Base-by-base conservation (phyloP, 2,888 invertebrate species). In the Lochmaea crataegi region DNA sequence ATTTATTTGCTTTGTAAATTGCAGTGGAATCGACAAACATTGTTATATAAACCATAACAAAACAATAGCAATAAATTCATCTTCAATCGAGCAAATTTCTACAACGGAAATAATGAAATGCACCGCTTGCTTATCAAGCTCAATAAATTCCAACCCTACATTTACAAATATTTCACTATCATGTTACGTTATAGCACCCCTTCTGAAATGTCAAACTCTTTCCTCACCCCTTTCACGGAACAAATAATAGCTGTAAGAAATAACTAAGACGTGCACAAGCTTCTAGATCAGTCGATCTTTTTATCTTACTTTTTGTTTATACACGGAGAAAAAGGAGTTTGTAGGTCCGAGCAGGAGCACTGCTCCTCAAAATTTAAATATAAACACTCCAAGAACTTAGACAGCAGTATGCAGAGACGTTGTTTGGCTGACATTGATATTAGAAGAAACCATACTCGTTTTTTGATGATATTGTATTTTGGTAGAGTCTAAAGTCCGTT, bases 111-210 rank as follows among this genome's bases (percentile, higher is more conserved):
- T 68, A 63, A 61, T 68, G 63, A 63, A 68, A 66, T 66, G 53
- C 66, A 66, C 66, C 66, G 66, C 56, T 42, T 41, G 60, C 65
- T 71, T 60, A 71, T 71, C 65, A 51, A 58, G 42, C 71, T 60
- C 60, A 66, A 71, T 71, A 65, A 65, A 71, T 65, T 65, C 60
- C 38, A 71, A 71, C 65, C 65, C 51, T 60, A 48, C 57, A 60
- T 60, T 66, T 56, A 66, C 66, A 66, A 71, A 65, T 71, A 71
- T 71, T 71, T 53, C 65, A 58, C 57, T 64, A 53, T 69, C 53
- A 63, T 57, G 48, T 69, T 51, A 51, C 53, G 53, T 41, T 69
- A 11, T 10, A 53, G 26, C 65, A n/a, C 48, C 65, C 65, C 65
- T 65, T 65, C 12, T 26, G n/a, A 63, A 41, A 63, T 65, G 32